Conservation (phyloP, 2,888 invertebrate genomes). For the Nemoura dubitans region DNA sequence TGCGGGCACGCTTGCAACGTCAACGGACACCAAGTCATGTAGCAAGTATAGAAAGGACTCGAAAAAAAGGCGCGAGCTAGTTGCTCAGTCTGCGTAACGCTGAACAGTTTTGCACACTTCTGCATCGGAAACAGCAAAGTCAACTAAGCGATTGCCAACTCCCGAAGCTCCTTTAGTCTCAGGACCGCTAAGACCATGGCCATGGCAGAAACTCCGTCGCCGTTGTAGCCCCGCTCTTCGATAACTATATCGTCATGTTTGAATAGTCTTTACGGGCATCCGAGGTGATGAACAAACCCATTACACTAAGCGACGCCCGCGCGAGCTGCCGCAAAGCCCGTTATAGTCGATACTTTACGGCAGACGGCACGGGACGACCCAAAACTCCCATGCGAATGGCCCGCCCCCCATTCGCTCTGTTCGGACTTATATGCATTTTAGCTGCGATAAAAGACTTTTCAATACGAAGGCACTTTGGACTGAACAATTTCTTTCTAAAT, state of each 20-base stretch:
- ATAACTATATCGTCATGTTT: not conserved
- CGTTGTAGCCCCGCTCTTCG: not conserved
- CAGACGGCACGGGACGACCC: no score
- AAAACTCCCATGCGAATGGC: not conserved
- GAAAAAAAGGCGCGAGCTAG: not conserved
- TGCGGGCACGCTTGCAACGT: no score
- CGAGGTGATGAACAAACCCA: conserved; percentile 30
- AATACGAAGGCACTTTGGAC: not conserved
- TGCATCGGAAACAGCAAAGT: not conserved
- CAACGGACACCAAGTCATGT: no score
- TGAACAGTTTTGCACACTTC: not conserved
- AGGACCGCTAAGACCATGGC: no score
- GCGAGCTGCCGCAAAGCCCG: conserved; percentile 14
- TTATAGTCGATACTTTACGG: not conserved
- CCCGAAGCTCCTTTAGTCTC: not conserved
- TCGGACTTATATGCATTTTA: not conserved
- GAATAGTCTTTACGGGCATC: conserved; percentile 9
- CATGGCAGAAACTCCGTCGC: not conserved
- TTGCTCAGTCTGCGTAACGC: not conserved
- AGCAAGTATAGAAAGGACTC: no score
- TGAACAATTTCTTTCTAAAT: not conserved
- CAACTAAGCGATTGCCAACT: not conserved
- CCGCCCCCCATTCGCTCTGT: not conserved
- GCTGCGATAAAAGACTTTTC: conserved; percentile 26
- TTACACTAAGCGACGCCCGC: not conserved